Conservation (phyloP, 30 jellyfish, hydroid and myxozoan genomes). For the Haliclystus octoradiatus region DNA sequence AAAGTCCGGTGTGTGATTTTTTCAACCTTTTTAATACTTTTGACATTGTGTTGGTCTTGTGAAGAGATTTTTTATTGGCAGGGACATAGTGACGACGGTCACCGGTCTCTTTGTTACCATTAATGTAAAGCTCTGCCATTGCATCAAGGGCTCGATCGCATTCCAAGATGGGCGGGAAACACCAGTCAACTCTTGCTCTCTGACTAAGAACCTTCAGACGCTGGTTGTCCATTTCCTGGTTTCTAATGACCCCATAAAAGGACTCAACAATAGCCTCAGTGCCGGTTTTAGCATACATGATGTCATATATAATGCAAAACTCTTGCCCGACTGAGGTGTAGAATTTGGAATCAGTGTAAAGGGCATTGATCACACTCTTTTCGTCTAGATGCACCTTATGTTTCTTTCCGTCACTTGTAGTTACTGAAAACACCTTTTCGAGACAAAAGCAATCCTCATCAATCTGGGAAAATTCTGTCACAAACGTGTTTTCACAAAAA, state of each 20-base stretch:
- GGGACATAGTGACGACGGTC: slow-evolving; percentile 15
- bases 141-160: slow-evolving; percentile 19
- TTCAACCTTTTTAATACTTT: slow-evolving; percentile 5
- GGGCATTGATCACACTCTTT: not conserved
- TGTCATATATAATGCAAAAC: slow-evolving; percentile 14
- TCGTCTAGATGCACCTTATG: not conserved
- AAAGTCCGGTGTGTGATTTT: no score
- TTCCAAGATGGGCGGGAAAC: slow-evolving; percentile 12
- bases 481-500: no score
- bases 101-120: slow-evolving; percentile 14
- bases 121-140: slow-evolving; percentile 27
- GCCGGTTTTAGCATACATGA: slow-evolving; percentile 35
- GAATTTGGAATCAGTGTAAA: slow-evolving; percentile 18
- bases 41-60: slow-evolving; percentile 3
- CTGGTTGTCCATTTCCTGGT: slow-evolving; percentile 22
- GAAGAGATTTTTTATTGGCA: slow-evolving; percentile 5
- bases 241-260: slow-evolving; percentile 18
- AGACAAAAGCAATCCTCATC: no score
- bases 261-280: slow-evolving; percentile 34
- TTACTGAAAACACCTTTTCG: not conserved
- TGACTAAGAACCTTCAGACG: slow-evolving; percentile 6
- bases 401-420: not conserved
- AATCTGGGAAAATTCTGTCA: no score
- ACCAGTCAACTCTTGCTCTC: slow-evolving; percentile 32
- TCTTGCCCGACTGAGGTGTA: slow-evolving; percentile 32